These are phyloP conservation scores for Scrobipalpa atriplicella DNA, from an alignment of 2,888 invertebrate genomes.

Conservation along the genomic window DNA sequence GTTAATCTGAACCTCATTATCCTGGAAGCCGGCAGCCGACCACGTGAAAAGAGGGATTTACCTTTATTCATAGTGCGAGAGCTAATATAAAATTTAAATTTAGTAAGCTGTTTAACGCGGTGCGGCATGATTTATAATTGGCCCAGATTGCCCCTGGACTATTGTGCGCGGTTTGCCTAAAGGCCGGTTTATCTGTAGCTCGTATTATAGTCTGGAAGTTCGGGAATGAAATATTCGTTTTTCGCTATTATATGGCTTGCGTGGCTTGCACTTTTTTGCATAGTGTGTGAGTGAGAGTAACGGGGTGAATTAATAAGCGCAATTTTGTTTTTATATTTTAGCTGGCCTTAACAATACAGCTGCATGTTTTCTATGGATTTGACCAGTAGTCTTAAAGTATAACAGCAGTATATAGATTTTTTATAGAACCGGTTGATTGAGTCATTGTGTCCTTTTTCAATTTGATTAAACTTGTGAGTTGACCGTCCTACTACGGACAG, in stretches of 20 bases:
- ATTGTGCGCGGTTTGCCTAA: constrained; percentile 39
- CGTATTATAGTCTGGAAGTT: not conserved
- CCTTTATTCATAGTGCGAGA: constrained; percentile 37
- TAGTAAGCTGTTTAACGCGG: constrained; percentile 54
- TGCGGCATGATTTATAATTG: constrained; percentile 61
- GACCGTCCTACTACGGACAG: too few relatives aligned
- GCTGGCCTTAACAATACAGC: not conserved
- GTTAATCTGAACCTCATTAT: constrained; percentile 25
- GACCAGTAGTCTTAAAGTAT: too few relatives aligned
- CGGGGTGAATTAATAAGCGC: not conserved
- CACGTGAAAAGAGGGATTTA: constrained; percentile 27
- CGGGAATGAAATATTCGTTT: not conserved
- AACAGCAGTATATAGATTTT: too few relatives aligned
- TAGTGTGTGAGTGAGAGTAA: not conserved
- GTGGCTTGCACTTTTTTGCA: not conserved
- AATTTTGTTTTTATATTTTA: not conserved
- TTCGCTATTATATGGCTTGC: not conserved
- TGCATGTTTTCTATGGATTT: too few relatives aligned
- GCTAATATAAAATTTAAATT: constrained; percentile 61
- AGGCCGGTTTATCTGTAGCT: constrained; percentile 35
- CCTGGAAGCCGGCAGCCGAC: constrained; percentile 18
- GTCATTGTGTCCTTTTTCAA: too few relatives aligned
- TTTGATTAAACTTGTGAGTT: too few relatives aligned
- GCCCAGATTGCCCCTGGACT: constrained; percentile 40
- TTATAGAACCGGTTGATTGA: too few relatives aligned